Base-by-base conservation (phyloP, 2,113 vertebrate species). In the Asarcornis scutulata region DNA sequence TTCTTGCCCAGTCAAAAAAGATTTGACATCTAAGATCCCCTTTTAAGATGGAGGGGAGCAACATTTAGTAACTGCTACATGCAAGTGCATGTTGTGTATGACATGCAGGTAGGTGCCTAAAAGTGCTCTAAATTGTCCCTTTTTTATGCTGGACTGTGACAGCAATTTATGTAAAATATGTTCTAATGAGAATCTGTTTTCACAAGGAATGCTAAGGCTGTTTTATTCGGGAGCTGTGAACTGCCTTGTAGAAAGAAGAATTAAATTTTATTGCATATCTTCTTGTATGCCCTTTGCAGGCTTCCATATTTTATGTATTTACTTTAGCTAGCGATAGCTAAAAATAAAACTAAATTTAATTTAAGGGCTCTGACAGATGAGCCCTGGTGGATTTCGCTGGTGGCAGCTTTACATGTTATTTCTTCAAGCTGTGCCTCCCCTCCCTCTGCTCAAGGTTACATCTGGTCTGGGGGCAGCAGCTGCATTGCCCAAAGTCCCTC, bases 301-400 rank as follows among this genome's bases (percentile, higher is more conserved):
- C 62, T 60, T 83, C 58, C 44, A 31, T 93, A 79, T 95, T 92
- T 95, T 92, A 92, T 53, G 34, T 86, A 82, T 95, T 96, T 96
- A 60, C 62, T 93, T 86, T 31, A 75, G 69, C 69, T 83, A 69
- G 75, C 5, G 6, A 85, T 27, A 92, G 77, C 80, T 96, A 82
- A 95, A 92, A 95, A 84, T 94, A 94, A 95, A 96, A 78, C 72
- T 48, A 23, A 40, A 85, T 91, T 86, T 86, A 80, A 94, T 94
- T 83, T 84, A 79, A 84, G 21, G 48, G 15, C 42, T 92, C 52
- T 93, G 77, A 53, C 13, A 4, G 77, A 84, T 84, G 48, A 86
- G 29, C 60, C 17, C 7, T 72, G 11, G 42, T n/a, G 62, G 34
- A 15, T 92, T 95, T 92, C 92, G 66, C 2, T 4, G 66, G 86